Percentiles rank a stretch among this genome's conserved stretches.
These are phyloP conservation scores for Porphyrio hochstetteri DNA, from an alignment of 2,113 vertebrate species.

Conservation along the genomic window DNA sequence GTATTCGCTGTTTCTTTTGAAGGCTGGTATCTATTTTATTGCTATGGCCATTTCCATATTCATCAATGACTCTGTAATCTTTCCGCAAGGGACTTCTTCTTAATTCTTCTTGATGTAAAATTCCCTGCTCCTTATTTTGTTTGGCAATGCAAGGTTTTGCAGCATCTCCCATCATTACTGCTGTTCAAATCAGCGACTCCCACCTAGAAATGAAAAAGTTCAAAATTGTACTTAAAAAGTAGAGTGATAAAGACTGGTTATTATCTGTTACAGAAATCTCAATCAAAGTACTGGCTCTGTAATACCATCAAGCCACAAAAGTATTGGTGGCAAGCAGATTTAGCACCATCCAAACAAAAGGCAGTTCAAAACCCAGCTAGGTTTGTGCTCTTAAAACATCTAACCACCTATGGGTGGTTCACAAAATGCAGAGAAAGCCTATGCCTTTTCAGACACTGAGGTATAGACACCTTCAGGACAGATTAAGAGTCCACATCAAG, in stretches of 20 bases:
- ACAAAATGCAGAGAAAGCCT: not conserved
- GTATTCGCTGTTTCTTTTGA: slow-evolving; percentile 73
- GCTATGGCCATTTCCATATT: slow-evolving; percentile 72
- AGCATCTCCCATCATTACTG: slow-evolving; percentile 84
- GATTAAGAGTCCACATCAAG: not conserved
- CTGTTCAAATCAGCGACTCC: slow-evolving; percentile 26
- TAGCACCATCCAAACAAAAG: not conserved
- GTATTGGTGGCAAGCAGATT: not conserved
- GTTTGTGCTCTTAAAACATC: not conserved
- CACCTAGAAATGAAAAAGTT: slow-evolving; percentile 42
- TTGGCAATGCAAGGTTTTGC: slow-evolving; percentile 78
- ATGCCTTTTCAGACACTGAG: not conserved
- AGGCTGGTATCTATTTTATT: slow-evolving; percentile 76
- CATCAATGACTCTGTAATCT: slow-evolving; percentile 68
- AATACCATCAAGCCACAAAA: not conserved
- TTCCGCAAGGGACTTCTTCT: slow-evolving; percentile 69
- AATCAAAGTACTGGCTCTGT: not conserved
- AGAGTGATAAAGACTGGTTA: not conserved
- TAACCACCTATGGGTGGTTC: not conserved
- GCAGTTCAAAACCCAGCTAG: not conserved
- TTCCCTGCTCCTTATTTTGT: slow-evolving; percentile 74
- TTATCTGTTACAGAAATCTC: not conserved
- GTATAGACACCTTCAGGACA: not conserved
- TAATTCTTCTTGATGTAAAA: slow-evolving; percentile 74
- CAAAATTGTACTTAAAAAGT: not conserved